Base-by-base conservation (phyloP, 1,140 invertebrate genomes). In the Anadara kagoshimensis region DNA sequence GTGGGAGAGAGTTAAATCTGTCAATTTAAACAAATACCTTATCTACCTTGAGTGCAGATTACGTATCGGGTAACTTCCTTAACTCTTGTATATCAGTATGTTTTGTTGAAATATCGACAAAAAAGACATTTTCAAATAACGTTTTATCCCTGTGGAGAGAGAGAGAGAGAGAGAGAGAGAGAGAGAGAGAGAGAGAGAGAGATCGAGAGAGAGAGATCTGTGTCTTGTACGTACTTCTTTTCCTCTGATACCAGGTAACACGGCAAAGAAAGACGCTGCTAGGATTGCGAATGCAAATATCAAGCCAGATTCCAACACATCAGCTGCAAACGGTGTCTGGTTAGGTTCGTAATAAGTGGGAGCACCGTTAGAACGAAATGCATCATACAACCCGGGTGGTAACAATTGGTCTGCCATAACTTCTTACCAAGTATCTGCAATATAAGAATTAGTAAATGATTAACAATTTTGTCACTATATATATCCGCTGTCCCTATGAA, bases 251-350 rank as follows among this genome's bases (percentile, higher is more conserved):
- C 97, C 97, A 49, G 97, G 97, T 89, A 98, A 96, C 79, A 98
- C 94, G 81, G 97, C 93, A 29, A 88, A 87, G 73, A 98, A 90
- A 24, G 89, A 92, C 89, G 98, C 97, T 41, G 96, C 96, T 57
- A 97, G 90, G 89, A 96, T 98, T 71, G 97, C 90, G 65, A 96
- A 97, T 80, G 93, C 92, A 88, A 97, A 97, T 54, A 96, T 92
- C 54, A 97, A 92, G 64, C 95, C 94, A 12, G 88, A 85, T 69
- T 91, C 89, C 63, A 97, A 93, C 36, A 97, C 93, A 89, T 99
- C 97, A 3, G 95, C 95, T 16, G 94, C 96, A 77, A 97, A 97
- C 7, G 97, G 93, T 14, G 96, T 98, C 75, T 98, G 98, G 87
- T 93, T 94, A 87, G 95, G 94, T 79, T 93, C 94, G 91, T 98